Conservation (phyloP, 2,888 invertebrate genomes). For the Cistogaster globosa region DNA sequence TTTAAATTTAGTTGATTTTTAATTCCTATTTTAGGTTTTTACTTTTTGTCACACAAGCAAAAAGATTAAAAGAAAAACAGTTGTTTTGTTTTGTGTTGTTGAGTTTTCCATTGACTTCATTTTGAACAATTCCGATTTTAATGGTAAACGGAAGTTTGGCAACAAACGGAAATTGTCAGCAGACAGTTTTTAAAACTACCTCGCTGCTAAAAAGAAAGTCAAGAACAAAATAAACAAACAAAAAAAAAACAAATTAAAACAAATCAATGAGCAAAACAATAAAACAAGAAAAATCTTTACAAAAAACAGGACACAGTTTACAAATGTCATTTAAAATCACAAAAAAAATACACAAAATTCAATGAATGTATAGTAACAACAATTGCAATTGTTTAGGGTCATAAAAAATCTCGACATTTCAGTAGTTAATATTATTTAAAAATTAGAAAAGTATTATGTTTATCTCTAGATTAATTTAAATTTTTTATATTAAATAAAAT, state of each 20-base stretch:
- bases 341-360: too few species aligned
- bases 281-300: too few species aligned
- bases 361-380: too few species aligned
- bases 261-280: slow-evolving; percentile 59
- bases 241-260: slow-evolving; percentile 2
- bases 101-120: slow-evolving; percentile 51
- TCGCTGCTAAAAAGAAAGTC: neutral
- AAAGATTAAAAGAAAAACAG: neutral
- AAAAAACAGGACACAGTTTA: too few species aligned
- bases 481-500: too few species aligned
- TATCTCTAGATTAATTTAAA: too few species aligned
- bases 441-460: too few species aligned
- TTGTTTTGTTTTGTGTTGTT: slow-evolving; percentile 22
- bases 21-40: slow-evolving; percentile 25
- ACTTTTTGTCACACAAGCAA: neutral
- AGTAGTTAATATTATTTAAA: too few species aligned
- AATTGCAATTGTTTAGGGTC: too few species aligned
- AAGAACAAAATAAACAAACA: neutral
- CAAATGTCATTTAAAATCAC: too few species aligned
- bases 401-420: too few species aligned
- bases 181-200: slow-evolving; percentile 52
- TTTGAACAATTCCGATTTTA: slow-evolving; percentile 62
- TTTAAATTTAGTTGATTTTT: slow-evolving; percentile 23
- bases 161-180: slow-evolving; percentile 67
- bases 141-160: slow-evolving; percentile 64